Conservation (phyloP, 2,888 invertebrate species). For the Bursaphelenchus okinawaensis region DNA sequence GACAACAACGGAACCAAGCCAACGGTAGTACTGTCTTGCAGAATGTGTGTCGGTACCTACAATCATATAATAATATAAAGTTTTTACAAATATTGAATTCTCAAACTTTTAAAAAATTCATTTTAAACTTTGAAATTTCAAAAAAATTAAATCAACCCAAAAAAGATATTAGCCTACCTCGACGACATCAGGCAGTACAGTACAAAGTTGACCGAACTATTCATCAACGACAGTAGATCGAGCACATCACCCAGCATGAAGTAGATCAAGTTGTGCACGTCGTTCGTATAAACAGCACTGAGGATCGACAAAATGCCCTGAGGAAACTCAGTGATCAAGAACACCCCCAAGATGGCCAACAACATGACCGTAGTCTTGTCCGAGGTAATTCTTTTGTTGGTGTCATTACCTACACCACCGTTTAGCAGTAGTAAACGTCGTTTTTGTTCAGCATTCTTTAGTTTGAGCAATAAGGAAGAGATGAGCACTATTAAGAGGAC, state of each 20-base stretch:
- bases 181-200: conserved; percentile 37
- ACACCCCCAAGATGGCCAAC: conserved; percentile 60
- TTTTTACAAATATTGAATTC: too few relatives aligned
- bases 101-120: background rate
- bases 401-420: conserved; percentile 18
- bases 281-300: conserved; percentile 49
- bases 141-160: too few relatives aligned
- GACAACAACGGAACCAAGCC: background rate
- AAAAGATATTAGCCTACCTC: too few relatives aligned
- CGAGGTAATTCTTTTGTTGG: conserved; percentile 19
- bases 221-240: conserved; percentile 31
- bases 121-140: background rate
- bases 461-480: conserved; percentile 41
- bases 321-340: conserved; percentile 61
- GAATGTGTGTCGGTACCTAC: conserved; percentile 40
- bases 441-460: conserved; percentile 47
- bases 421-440: conserved; percentile 29
- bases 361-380: conserved; percentile 62
- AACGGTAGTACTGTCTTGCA: conserved; percentile 45
- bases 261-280: conserved; percentile 37
- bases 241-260: conserved; percentile 29
- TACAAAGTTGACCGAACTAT: conserved; percentile 32
- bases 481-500: conserved; percentile 44
- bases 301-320: conserved; percentile 58
- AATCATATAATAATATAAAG: too few relatives aligned